Conservation (phyloP, 2,797 vertebrate species). For the Enteromius anoplus region DNA sequence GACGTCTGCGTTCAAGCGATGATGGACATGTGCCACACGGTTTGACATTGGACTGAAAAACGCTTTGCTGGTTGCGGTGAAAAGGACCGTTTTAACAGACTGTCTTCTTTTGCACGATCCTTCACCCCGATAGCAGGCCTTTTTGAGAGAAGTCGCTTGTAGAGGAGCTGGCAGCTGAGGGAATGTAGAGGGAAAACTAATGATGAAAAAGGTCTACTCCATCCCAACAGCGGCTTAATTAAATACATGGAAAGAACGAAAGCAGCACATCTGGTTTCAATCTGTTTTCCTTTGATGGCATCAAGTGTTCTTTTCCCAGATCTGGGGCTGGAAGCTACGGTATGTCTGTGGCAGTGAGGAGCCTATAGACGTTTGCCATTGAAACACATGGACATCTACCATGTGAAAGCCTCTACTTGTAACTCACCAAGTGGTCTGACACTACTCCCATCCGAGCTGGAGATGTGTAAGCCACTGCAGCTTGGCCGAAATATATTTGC, state of each 20-base stretch:
- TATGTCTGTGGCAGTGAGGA: constrained; percentile 86
- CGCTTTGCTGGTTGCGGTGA: constrained; percentile 6
- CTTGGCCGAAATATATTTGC: not conserved
- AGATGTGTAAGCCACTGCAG: constrained; percentile 22
- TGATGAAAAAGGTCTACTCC: constrained; percentile 92
- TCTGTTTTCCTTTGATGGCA: constrained; percentile 96
- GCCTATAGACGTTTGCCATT: constrained; percentile 76
- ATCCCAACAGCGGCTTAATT: constrained; percentile 91
- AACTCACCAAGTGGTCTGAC: constrained; percentile 40
- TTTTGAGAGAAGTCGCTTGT: constrained; percentile 49
- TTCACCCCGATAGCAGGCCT: constrained; percentile 7
- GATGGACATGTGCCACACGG: constrained; percentile 5
- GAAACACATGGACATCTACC: constrained; percentile 69
- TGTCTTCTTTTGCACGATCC: constrained; percentile 49
- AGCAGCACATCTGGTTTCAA: constrained; percentile 96
- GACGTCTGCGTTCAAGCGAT: not conserved
- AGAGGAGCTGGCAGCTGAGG: constrained; percentile 69
- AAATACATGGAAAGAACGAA: constrained; percentile 94
- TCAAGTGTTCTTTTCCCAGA: constrained; percentile 98
- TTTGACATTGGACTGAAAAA: constrained; percentile 15
- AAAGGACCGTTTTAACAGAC: constrained; percentile 27
- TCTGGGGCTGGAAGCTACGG: constrained; percentile 88
- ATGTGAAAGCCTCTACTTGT: constrained; percentile 47
- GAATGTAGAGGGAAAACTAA: constrained; percentile 84
- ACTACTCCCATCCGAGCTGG: constrained; percentile 17